A percentile compares a stretch with the other conserved stretches of the same genome.
phyloP scores from a whole-genome alignment of 2,888 invertebrate genomes.

The Polyploca ridens region DNA sequence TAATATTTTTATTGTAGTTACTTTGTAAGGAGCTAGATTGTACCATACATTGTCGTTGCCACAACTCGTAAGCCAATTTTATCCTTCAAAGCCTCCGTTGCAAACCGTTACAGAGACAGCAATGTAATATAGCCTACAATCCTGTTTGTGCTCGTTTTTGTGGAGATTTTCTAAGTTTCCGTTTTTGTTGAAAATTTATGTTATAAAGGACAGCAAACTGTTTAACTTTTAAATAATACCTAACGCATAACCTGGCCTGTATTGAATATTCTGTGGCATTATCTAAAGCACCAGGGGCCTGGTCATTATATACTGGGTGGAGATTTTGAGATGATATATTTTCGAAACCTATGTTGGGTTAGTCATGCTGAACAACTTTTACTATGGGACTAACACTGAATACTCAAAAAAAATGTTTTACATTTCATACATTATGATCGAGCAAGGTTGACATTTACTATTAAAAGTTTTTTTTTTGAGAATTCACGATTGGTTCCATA shows the following conservation, averaged over 20 bases:
- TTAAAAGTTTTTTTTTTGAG: no score
- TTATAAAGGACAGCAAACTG: background rate
- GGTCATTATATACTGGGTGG: no score
- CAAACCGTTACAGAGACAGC: conserved; percentile 6
- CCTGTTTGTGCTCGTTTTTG: conserved; percentile 2
- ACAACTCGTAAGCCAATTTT: conserved; percentile 4
- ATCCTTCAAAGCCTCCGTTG: conserved; percentile 18
- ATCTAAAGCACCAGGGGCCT: no score
- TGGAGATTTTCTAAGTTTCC: background rate
- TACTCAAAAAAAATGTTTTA: no score
- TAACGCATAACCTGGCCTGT: background rate
- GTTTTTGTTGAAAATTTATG: background rate
- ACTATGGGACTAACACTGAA: no score
- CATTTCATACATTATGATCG: no score
- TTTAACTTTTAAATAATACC: background rate
- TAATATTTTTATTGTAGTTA: conserved; percentile 33
- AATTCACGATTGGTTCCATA: no score
- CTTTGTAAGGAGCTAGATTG: conserved; percentile 13
- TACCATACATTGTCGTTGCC: conserved; percentile 1
- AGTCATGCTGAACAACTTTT: no score
- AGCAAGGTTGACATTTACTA: no score
- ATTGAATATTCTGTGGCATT: no score
- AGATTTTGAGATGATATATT: no score
- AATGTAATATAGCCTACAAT: background rate
- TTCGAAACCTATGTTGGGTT: no score